Base-by-base conservation (phyloP, 2,113 vertebrate species). In the Chauna torquata region DNA sequence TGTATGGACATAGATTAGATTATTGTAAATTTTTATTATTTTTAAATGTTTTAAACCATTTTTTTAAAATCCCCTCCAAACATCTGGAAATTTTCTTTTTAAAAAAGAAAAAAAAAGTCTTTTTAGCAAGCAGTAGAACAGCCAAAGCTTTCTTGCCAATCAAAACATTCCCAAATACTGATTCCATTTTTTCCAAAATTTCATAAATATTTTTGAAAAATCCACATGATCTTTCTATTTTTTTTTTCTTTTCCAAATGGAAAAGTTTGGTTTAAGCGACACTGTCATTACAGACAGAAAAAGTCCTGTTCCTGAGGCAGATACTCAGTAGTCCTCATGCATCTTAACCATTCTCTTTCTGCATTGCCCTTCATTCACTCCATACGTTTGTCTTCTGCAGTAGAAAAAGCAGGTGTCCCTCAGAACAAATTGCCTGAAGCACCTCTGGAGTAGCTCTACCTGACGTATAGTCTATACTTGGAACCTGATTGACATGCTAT, bases 101-200 rank as follows among this genome's bases (percentile, higher is more conserved):
- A 50, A 70, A 49, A 47, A 57, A 40, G 36, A 3, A 20, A 62
- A 80, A 44, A 44, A 54, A 42, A 7, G 11, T 2, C 23, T 49
- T 96, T 93, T 92, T 64, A 91, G 69, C 12, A 94, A 93, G 47
- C 1, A 0, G 27, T n/a, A 74, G 44, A 72, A 74, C 22, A 90
- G 69, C 20, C 49, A 78, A 80, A 88, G 16, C 6, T 19, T 59
- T 90, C 70, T 88, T 83, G 59, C 59, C 71, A 88, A 90, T 54
- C 75, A 74, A 91, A 92, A 86, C 3, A 8, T 83, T 90, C 45
- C 45, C 34, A 92, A 87, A 86, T 30, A 92, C 45, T 88, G 54
- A 83, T 88, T 88, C 90, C 3, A 58, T 40, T 89, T 86, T 88
- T 70, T 49, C 72, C n/a, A 86, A 88, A 96, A 90, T 90, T 92